These are phyloP conservation scores for Pelecanus crispus DNA, from an alignment of 2,113 vertebrate genomes.

Conservation along the genomic window DNA sequence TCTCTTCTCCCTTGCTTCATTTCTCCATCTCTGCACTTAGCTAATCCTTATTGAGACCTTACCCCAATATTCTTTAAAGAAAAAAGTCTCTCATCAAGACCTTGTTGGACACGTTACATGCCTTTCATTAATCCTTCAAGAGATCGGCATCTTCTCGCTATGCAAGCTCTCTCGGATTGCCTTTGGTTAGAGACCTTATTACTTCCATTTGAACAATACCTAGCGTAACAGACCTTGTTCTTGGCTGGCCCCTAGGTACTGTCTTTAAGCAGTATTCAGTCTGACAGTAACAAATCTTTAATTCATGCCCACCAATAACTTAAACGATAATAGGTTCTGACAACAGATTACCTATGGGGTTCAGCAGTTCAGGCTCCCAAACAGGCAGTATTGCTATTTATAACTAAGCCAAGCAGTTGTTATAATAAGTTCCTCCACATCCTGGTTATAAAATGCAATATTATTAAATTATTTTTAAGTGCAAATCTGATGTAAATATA, in stretches of 20 bases:
- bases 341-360: constrained; percentile 17
- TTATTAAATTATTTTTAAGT: background rate
- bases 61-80: background rate
- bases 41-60: background rate
- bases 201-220: background rate
- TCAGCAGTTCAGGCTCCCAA: constrained; percentile 9
- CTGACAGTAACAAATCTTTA: constrained; percentile 43
- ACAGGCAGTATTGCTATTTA: constrained; percentile 12
- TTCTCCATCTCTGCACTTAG: background rate
- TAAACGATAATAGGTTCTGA: background rate
- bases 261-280: background rate
- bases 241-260: background rate
- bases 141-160: background rate
- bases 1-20: background rate
- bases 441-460: background rate
- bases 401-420: constrained; percentile 2
- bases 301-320: constrained; percentile 29
- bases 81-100: background rate
- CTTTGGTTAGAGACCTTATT: background rate
- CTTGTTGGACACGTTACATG: background rate
- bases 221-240: background rate
- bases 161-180: background rate
- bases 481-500: background rate
- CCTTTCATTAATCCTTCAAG: background rate
- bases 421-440: background rate